phyloP scores from a whole-genome alignment of 92 coral and sea anemone species.

The Meandrina meandrites region DNA sequence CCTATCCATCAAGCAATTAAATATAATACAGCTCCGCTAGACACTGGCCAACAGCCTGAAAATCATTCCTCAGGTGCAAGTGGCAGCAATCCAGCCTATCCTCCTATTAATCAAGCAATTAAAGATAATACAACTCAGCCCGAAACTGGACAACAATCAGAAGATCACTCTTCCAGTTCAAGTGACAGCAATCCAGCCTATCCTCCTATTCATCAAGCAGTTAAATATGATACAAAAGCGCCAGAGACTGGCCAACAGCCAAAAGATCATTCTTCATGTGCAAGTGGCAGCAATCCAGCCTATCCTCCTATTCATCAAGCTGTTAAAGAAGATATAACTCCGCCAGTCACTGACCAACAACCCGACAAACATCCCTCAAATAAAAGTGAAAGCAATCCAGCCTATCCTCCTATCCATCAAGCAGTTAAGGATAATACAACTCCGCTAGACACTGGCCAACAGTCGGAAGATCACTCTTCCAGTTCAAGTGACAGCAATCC shows the following conservation, averaged over 20 bases:
- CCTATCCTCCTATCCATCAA: neutral
- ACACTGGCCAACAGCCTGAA: neutral
- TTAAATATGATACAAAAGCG: neutral
- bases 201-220: conserved; percentile 11
- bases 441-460: neutral
- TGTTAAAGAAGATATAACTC: neutral
- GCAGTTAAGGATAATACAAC: conserved; percentile 10
- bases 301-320: conserved; percentile 14
- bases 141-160: neutral
- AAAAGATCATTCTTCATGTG: neutral
- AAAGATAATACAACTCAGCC: neutral
- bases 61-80: neutral
- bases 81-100: conserved; percentile 1
- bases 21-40: neutral
- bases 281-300: neutral
- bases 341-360: neutral
- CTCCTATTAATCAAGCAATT: conserved; percentile 4
- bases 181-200: neutral
- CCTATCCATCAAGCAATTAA: neutral
- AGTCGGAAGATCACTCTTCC: neutral
- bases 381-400: neutral
- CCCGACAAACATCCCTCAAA: too few relatives aligned
- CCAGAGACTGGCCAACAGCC: neutral
- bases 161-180: neutral
- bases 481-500: neutral